A percentile compares a stretch with the other conserved stretches of the same genome.
Evolutionary conservation across 2,113 vertebrate genomes (phyloP).

Genomic region (Otis tarda): DNA sequence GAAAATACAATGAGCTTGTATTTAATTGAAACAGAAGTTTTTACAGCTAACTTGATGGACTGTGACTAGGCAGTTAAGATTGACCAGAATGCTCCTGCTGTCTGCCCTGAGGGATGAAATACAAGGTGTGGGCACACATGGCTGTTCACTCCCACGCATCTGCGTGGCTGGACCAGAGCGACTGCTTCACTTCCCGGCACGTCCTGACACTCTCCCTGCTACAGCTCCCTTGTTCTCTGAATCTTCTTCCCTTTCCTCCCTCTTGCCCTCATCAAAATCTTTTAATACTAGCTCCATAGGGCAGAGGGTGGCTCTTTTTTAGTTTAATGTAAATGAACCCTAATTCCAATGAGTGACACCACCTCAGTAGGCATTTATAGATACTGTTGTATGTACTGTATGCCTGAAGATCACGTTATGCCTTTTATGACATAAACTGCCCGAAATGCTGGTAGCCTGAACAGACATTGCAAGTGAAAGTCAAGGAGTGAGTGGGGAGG

Average conservation of each 20-base stretch:
- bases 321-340: not conserved
- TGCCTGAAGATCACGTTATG: not conserved
- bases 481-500: not conserved
- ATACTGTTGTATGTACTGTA: not conserved
- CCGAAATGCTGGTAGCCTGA: not conserved
- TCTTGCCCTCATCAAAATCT: not conserved
- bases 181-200: not conserved
- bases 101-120: not conserved
- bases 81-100: slow-evolving; percentile 25
- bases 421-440: not conserved
- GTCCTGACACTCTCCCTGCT: not conserved
- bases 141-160: not conserved
- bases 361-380: not conserved
- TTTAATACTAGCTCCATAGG: not conserved
- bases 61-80: slow-evolving; percentile 20
- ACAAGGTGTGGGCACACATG: not conserved
- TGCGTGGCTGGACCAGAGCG: fast-evolving
- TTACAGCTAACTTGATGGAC: slow-evolving; percentile 33
- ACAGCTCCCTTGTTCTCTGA: not conserved
- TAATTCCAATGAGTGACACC: not conserved
- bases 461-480: not conserved
- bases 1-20: slow-evolving; percentile 55
- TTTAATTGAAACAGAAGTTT: slow-evolving; percentile 62
- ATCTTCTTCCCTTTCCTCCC: not conserved
- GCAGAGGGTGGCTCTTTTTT: not conserved